These are phyloP conservation scores for Psophia crepitans DNA, from an alignment of 2,113 vertebrate species.

Conservation along the genomic window DNA sequence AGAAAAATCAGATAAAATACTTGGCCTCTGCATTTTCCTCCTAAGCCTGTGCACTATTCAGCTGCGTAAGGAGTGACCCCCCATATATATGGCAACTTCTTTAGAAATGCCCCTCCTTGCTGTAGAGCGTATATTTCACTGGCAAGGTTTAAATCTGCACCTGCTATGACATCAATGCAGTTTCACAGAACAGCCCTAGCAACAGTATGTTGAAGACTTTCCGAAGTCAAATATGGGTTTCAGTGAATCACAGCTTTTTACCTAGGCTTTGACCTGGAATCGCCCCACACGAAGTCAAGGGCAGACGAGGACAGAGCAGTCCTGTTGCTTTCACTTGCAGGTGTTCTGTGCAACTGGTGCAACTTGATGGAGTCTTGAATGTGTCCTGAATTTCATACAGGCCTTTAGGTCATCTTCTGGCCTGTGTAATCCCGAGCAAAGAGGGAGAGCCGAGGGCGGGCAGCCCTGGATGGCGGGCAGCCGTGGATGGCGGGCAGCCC, in stretches of 20 bases:
- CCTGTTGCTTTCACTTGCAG: not conserved
- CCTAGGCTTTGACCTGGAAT: not conserved
- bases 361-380: not conserved
- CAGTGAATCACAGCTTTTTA: not conserved
- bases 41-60: not conserved
- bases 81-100: not conserved
- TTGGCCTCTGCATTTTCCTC: not conserved
- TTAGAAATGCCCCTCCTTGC: not conserved
- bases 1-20: not conserved
- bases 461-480: not conserved
- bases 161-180: fast-evolving
- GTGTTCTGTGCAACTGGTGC: not conserved
- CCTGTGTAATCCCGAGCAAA: not conserved
- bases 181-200: not conserved
- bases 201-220: not conserved
- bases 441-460: fast-evolving
- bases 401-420: not conserved
- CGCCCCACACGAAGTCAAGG: not conserved
- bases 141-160: not conserved
- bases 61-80: not conserved
- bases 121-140: not conserved
- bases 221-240: not conserved
- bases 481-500: not conserved
- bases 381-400: not conserved
- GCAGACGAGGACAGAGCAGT: not conserved